phyloP scores from a whole-genome alignment of 35 echinoderm and acorn worm species.

The Hemicentrotus pulcherrimus region DNA sequence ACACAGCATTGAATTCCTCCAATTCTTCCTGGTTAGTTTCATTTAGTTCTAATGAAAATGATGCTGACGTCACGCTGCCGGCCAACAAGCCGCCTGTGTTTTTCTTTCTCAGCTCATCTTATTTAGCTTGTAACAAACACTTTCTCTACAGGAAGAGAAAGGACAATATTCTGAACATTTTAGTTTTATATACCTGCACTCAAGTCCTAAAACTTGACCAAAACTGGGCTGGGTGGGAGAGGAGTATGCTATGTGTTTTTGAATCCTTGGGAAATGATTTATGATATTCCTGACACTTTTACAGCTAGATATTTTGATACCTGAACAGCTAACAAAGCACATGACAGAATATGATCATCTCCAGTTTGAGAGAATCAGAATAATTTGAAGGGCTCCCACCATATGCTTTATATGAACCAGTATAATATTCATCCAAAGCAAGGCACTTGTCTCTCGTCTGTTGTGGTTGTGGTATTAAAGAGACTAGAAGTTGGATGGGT shows the following conservation, averaged over 20 bases:
- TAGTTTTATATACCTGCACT: neutral
- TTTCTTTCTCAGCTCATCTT: neutral
- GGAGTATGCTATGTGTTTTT: neutral
- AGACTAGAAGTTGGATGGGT: too few species aligned
- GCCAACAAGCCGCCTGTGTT: neutral
- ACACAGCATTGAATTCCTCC: slow-evolving; percentile 15
- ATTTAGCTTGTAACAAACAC: slow-evolving; percentile 24
- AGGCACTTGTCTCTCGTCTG: neutral
- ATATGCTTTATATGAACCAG: neutral
- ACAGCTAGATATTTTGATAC: neutral
- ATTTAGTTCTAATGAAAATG: slow-evolving; percentile 29
- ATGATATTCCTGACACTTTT: neutral
- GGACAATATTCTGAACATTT: too few species aligned
- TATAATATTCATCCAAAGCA: neutral
- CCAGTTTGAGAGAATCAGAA: neutral
- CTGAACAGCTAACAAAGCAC: neutral
- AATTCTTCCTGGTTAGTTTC: slow-evolving; percentile 46
- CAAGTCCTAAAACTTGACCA: neutral
- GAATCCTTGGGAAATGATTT: slow-evolving; percentile 3
- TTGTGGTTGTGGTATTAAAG: too few species aligned
- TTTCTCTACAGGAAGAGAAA: neutral
- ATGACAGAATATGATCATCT: neutral
- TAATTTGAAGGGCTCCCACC: neutral
- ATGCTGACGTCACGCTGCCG: neutral
- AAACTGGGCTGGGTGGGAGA: neutral